A percentile compares a stretch with the other conserved stretches of the same genome.
Conservation (phyloP, 1,140 invertebrate genomes). For the Homarus americanus region DNA sequence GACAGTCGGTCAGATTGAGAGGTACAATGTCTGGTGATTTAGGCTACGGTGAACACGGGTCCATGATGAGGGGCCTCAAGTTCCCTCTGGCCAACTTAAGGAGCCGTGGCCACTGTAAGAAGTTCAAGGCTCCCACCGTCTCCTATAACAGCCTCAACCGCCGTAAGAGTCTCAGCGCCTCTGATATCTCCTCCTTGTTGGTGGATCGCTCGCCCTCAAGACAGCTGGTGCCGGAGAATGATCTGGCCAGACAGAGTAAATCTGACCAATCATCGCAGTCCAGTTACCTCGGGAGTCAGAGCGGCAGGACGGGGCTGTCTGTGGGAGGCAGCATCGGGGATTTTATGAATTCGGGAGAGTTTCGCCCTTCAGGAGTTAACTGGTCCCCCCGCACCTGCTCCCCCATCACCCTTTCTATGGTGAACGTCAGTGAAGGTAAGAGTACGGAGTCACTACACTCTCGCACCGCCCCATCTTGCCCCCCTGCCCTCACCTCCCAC, state of each 20-base stretch:
- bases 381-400: conserved; percentile 63
- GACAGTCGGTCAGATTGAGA: no score
- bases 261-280: conserved; percentile 59
- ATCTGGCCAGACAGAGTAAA: conserved; percentile 52
- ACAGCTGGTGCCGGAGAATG: conserved; percentile 62
- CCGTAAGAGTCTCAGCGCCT: conserved; percentile 68
- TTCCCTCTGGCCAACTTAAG: conserved; percentile 14
- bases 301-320: conserved; percentile 26
- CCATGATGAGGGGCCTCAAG: not conserved
- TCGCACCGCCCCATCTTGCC: conserved; percentile 1
- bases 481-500: conserved; percentile 10
- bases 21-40: not conserved
- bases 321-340: conserved; percentile 63
- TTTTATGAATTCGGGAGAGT: conserved; percentile 70
- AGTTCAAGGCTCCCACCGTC: not conserved
- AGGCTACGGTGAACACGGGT: not conserved
- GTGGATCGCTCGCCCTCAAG: not conserved
- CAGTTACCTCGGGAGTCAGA: conserved; percentile 22
- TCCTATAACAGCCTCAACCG: conserved; percentile 38
- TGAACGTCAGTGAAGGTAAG: conserved; percentile 31
- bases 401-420: conserved; percentile 71
- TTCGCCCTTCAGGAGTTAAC: conserved; percentile 40
- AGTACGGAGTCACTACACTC: conserved; percentile 53
- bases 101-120: not conserved
- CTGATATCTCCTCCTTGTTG: conserved; percentile 56